Evolutionary conservation across 2,113 vertebrate species (phyloP).

Genomic region (Procavia capensis): DNA sequence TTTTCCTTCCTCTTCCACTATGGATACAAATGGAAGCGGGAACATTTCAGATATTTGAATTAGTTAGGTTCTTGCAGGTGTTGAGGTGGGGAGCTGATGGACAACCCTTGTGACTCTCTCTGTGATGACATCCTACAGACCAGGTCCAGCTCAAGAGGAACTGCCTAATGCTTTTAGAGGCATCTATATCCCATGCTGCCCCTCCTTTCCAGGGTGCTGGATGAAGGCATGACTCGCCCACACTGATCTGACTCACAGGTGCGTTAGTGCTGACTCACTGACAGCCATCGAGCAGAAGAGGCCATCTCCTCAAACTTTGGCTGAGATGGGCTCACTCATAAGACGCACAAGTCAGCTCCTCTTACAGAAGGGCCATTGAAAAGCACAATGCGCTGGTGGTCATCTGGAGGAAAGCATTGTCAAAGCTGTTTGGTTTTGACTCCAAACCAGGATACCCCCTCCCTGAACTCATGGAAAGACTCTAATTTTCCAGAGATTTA

Average conservation of each 20-base stretch:
- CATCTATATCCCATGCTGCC: accelerated
- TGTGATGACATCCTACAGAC: not conserved
- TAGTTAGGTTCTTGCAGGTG: not conserved
- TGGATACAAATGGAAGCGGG: not conserved
- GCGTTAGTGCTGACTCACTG: not conserved
- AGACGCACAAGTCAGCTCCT: not conserved
- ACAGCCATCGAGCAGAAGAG: not conserved
- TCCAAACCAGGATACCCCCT: not conserved
- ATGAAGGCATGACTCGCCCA: not conserved
- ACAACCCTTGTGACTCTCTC: not conserved
- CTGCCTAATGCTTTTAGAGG: not conserved
- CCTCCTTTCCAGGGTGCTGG: not conserved
- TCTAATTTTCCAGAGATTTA: not conserved
- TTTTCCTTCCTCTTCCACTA: not conserved
- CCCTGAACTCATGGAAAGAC: not conserved
- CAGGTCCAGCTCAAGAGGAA: not conserved
- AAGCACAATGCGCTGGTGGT: not conserved
- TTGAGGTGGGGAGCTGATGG: not conserved
- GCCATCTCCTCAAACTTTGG: not conserved
- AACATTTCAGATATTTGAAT: not conserved
- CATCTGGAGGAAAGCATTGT: not conserved
- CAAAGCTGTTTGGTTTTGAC: not conserved
- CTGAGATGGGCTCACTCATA: not conserved
- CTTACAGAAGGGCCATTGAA: not conserved
- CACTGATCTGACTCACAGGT: not conserved